Base-by-base conservation (phyloP, 2,797 vertebrate species). In the Cygnus olor region DNA sequence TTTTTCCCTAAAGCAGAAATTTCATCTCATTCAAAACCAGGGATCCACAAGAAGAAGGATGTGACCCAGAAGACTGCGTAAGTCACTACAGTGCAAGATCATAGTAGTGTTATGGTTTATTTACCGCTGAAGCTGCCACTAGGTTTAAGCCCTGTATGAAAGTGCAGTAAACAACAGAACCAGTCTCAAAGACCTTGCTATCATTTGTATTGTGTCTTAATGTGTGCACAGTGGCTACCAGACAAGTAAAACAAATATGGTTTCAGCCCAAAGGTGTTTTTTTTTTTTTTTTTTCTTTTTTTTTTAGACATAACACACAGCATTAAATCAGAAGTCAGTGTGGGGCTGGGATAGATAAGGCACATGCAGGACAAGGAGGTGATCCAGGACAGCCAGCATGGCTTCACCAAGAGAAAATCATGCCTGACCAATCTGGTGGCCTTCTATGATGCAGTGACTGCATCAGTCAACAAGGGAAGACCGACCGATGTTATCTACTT, bases 191-290 rank as follows among this genome's bases (percentile, higher is more conserved):
- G 78, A 63, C 34, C 12, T 57, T 24, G 11, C 36, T 53, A 10
- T 34, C 85, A 38, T 60, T 91, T 58, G 8, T 65, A 36, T 65
- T 51, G 65, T 51, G 16, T 28, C 25, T 83, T 94, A 89, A 85
- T 21, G 27, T 0, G 6, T 65, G 53, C 74, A 42, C 64, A 40
- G 61, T n/a, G 49, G 71, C 82, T 78, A 65, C 21, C 64, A 83
- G 68, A 85, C 47, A 80, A 90, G 71, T 85, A 85, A 96, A 91
- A 87, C 40, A 68, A 80, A 51, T 47, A 32, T 1, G 1, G 15
- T 85, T 92, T 94, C 71, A 89, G 57, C n/a, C 81, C 82, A 90
- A 64, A 91, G 68, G 51, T 36, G 58, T 76, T 76, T 82, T 82
- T 49, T 72, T 5, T 51, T 38, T 25, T 25, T 14, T 5, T 25